phyloP scores from a whole-genome alignment of 2,797 vertebrate genomes.

The Poecilia gillii region DNA sequence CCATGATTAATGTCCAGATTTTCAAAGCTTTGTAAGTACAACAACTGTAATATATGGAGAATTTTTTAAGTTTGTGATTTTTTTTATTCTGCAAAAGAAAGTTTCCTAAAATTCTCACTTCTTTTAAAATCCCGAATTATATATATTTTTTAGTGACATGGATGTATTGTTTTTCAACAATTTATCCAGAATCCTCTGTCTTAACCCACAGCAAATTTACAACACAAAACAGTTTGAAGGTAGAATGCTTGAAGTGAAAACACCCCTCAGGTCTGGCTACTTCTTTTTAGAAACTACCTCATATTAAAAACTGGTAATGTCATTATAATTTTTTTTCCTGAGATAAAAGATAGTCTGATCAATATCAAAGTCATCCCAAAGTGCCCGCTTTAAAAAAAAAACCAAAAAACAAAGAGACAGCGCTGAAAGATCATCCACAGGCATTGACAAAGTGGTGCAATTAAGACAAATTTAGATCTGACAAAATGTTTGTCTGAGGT shows the following conservation, averaged over 20 bases:
- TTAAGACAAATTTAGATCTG: constrained; percentile 65
- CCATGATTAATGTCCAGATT: background rate
- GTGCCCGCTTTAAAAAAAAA: background rate
- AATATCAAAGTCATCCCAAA: constrained; percentile 21
- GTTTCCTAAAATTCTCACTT: background rate
- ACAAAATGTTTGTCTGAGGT: constrained; percentile 77
- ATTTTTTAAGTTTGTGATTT: background rate
- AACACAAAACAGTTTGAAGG: constrained; percentile 19
- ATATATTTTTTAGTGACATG: background rate
- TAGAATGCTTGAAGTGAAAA: constrained; percentile 8
- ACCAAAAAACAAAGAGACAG: constrained; percentile 18
- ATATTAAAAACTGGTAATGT: constrained; percentile 26
- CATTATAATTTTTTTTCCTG: constrained; percentile 28
- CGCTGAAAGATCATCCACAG: constrained; percentile 56
- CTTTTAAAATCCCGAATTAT: background rate
- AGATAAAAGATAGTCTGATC: constrained; percentile 52
- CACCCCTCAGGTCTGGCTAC: background rate
- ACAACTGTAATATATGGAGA: background rate
- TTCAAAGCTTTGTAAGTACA: background rate
- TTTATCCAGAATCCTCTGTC: background rate
- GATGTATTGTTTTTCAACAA: background rate
- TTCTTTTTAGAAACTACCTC: constrained; percentile 7
- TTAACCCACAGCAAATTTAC: background rate
- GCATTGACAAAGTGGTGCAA: constrained; percentile 67
- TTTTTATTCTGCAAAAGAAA: background rate